A percentile compares a stretch with the other conserved stretches of the same genome.
These are phyloP conservation scores for Rhea pennata DNA, from an alignment of 2,113 vertebrate genomes.

Conservation along the genomic window DNA sequence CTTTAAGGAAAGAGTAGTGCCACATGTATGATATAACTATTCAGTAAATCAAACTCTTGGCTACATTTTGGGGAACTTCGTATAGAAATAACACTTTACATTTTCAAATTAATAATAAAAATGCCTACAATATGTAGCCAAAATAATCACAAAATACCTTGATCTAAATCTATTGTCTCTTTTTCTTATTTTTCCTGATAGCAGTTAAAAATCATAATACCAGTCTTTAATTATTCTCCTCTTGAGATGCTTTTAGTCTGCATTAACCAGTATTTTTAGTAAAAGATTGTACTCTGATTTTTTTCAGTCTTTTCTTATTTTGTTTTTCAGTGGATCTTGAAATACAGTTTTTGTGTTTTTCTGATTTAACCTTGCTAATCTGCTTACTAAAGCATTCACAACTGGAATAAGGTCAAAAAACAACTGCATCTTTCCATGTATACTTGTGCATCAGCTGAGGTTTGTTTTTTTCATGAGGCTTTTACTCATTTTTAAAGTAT, in stretches of 20 bases:
- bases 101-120: neutral
- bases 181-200: neutral
- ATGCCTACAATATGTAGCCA: neutral
- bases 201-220: neutral
- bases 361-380: constrained; percentile 31
- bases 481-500: constrained; percentile 60
- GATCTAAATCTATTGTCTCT: neutral
- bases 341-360: neutral
- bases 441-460: constrained; percentile 48
- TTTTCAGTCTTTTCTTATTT: neutral
- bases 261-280: neutral
- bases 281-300: neutral
- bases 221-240: neutral
- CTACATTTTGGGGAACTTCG: neutral
- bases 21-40: neutral
- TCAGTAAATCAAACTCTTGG: neutral
- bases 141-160: neutral
- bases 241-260: neutral
- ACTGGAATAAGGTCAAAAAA: constrained; percentile 42
- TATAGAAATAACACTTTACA: neutral
- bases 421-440: constrained; percentile 31
- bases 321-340: constrained; percentile 37
- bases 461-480: constrained; percentile 48
- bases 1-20: neutral
- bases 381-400: constrained; percentile 44